These are phyloP conservation scores for Chlamydotis undulata DNA, from an alignment of 2,113 vertebrate genomes.

Conservation along the genomic window DNA sequence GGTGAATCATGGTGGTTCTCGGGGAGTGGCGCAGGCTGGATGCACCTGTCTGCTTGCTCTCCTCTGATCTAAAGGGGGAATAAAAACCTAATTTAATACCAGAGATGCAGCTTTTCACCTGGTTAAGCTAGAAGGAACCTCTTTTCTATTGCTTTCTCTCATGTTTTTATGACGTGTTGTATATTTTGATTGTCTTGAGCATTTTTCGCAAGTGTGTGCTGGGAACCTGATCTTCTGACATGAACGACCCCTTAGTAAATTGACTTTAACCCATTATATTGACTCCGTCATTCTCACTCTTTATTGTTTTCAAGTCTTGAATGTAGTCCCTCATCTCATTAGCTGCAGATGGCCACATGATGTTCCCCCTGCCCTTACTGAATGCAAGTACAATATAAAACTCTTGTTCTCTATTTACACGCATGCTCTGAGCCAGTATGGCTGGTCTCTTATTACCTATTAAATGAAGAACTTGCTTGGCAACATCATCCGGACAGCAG, in stretches of 20 bases:
- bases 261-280: not conserved
- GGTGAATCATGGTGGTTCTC: not conserved
- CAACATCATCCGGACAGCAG: not conserved
- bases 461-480: not conserved
- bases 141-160: not conserved
- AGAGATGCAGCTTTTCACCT: not conserved
- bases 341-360: not conserved
- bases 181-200: not conserved
- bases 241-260: not conserved
- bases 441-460: not conserved
- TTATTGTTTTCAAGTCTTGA: not conserved
- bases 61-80: not conserved
- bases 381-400: not conserved
- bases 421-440: not conserved
- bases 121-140: not conserved
- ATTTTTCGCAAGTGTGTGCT: not conserved
- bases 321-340: not conserved
- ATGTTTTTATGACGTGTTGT: not conserved
- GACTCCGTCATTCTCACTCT: not conserved
- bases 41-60: not conserved
- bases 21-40: not conserved
- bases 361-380: not conserved
- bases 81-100: not conserved
- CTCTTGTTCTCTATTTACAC: not conserved
- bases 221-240: not conserved